A percentile compares a stretch with the other conserved stretches of the same genome.
These are phyloP conservation scores for Oxycera nigricornis DNA, from an alignment of 2,888 invertebrate genomes.

Conservation along the genomic window DNA sequence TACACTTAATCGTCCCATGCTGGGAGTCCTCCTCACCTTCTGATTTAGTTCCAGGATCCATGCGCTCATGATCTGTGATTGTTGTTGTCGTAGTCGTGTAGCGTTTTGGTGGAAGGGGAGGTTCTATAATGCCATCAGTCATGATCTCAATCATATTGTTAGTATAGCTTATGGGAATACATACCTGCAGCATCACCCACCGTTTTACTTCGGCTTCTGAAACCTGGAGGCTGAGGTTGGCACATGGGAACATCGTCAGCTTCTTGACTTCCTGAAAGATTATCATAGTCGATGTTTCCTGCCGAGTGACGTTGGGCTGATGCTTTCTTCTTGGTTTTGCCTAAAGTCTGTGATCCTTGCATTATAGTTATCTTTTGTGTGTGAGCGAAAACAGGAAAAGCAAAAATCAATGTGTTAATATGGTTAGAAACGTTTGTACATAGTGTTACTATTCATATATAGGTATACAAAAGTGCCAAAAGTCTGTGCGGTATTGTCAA, in stretches of 20 bases:
- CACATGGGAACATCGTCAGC: constrained; percentile 67
- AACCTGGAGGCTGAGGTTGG: constrained; percentile 62
- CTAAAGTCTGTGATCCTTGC: constrained; percentile 82
- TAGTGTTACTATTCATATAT: no score
- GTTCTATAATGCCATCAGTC: constrained; percentile 48
- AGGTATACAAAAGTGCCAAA: no score
- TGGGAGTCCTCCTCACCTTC: constrained; percentile 87
- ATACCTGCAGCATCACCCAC: constrained; percentile 83
- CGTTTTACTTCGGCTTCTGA: constrained; percentile 89
- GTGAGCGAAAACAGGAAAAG: background rate
- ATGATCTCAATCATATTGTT: constrained; percentile 41
- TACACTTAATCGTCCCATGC: constrained; percentile 70
- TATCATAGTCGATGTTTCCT: constrained; percentile 85
- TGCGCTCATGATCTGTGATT: constrained; percentile 64
- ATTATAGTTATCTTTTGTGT: constrained; percentile 67
- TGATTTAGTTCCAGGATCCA: constrained; percentile 80
- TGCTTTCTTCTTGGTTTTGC: constrained; percentile 79
- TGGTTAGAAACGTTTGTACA: no score
- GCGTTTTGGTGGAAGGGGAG: constrained; percentile 58
- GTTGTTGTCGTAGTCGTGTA: constrained; percentile 62
- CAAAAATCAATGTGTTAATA: background rate
- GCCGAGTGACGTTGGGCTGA: constrained; percentile 81
- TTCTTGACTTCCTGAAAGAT: constrained; percentile 78
- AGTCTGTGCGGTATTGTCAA: no score
- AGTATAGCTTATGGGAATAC: constrained; percentile 47